Evolutionary conservation across 1,140 invertebrate species (phyloP).

Genomic region (Cotesia vestalis): DNA sequence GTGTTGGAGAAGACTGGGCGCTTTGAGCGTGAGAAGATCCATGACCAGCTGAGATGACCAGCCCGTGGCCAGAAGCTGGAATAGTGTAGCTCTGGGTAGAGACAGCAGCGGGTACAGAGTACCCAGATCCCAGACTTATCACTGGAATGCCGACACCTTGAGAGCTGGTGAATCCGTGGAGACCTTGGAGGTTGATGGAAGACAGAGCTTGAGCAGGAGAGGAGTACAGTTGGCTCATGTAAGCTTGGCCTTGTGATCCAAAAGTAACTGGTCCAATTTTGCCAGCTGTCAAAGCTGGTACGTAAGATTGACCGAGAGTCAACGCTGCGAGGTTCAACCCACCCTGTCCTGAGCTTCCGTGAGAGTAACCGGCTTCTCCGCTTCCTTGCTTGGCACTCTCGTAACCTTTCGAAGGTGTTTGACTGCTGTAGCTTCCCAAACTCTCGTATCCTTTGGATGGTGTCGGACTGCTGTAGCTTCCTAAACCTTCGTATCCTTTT

Average conservation of each 20-base stretch:
- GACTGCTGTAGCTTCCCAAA: no score
- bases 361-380: conserved; percentile 10
- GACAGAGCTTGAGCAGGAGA: conserved; percentile 45
- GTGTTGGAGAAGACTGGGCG: conserved; percentile 38
- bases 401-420: conserved; percentile 3
- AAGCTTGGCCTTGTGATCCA: conserved; percentile 24
- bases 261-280: conserved; percentile 62
- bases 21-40: neutral
- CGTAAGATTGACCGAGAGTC: conserved; percentile 34
- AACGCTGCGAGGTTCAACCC: conserved; percentile 10
- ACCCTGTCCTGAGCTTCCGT: neutral
- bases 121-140: neutral
- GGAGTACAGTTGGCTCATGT: conserved; percentile 36
- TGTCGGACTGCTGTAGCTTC: neutral
- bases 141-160: conserved; percentile 40
- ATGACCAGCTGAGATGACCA: conserved; percentile 33
- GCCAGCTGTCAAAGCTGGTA: conserved; percentile 41
- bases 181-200: conserved; percentile 29
- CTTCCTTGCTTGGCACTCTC: conserved; percentile 44
- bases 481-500: no score
- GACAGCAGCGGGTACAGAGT: conserved; percentile 6
- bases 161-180: conserved; percentile 14
- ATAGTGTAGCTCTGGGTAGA: conserved; percentile 35
- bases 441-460: conserved; percentile 23
- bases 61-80: conserved; percentile 38